These are phyloP conservation scores for Drosophila austrosaltans DNA, from an alignment of 2,888 invertebrate genomes.

Conservation along the genomic window DNA sequence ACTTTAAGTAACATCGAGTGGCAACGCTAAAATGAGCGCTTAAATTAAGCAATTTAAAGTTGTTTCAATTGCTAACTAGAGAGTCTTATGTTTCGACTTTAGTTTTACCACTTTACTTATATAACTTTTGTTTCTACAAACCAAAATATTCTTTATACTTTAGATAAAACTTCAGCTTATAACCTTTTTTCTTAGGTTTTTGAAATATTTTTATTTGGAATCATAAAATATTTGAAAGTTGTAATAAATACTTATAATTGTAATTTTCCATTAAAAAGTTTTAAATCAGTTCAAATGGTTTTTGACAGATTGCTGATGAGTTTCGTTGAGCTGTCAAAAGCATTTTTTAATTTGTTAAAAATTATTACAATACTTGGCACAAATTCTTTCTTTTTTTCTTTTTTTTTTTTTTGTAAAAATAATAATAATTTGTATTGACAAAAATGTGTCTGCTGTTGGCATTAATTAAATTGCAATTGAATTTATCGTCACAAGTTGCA, in stretches of 20 bases:
- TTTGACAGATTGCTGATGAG: too few relatives aligned
- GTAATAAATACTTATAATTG: too few relatives aligned
- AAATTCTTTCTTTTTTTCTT: background rate
- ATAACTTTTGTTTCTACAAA: too few relatives aligned
- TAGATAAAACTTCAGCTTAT: too few relatives aligned
- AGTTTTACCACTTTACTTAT: too few relatives aligned
- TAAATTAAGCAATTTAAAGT: background rate
- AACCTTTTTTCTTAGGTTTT: too few relatives aligned
- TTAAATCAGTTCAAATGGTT: too few relatives aligned
- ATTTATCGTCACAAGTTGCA: slow-evolving; percentile 58
- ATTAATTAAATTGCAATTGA: slow-evolving; percentile 64
- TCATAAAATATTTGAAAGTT: too few relatives aligned
- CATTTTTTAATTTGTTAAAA: slow-evolving; percentile 16
- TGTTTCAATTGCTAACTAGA: too few relatives aligned
- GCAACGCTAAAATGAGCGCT: background rate
- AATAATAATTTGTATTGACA: slow-evolving; percentile 33
- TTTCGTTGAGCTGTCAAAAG: background rate
- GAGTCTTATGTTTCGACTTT: too few relatives aligned
- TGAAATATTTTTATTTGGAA: too few relatives aligned
- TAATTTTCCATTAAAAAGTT: background rate
- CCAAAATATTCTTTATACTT: too few relatives aligned
- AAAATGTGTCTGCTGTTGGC: slow-evolving; percentile 35
- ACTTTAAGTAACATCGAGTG: background rate
- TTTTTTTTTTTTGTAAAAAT: background rate
- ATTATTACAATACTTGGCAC: slow-evolving; percentile 24